Percentiles rank a stretch among this genome's conserved stretches.
Conservation (phyloP, 2,888 invertebrate genomes). For the Agonopterix heracliana region DNA sequence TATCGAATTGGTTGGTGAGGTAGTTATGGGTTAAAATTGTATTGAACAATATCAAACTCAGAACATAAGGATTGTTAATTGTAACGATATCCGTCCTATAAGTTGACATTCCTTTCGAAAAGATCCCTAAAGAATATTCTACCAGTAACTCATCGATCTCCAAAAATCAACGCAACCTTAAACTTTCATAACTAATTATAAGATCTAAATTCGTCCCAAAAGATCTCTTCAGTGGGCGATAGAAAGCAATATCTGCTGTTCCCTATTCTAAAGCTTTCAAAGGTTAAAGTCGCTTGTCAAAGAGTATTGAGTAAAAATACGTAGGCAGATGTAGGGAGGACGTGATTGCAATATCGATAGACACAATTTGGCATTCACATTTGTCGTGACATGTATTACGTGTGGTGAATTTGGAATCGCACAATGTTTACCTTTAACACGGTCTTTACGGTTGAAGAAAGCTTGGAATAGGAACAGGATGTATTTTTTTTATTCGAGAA, state of each 20-base stretch:
- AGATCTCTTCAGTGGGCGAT: background rate
- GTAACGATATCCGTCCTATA: too few species aligned
- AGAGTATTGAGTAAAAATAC: slow-evolving; percentile 2
- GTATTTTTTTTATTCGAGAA: background rate
- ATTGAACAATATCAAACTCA: too few species aligned
- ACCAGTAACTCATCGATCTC: too few species aligned
- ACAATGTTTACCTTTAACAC: slow-evolving; percentile 9
- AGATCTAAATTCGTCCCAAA: too few species aligned
- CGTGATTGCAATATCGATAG: slow-evolving; percentile 48
- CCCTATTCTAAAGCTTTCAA: background rate
- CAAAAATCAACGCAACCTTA: background rate
- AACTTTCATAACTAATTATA: too few species aligned
- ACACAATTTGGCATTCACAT: slow-evolving; percentile 28
- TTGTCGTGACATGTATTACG: slow-evolving; percentile 41
- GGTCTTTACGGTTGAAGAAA: background rate
- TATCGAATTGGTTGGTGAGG: too few species aligned
- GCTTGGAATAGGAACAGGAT: slow-evolving; percentile 7
- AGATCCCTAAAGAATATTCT: too few species aligned
- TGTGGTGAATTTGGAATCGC: slow-evolving; percentile 34
- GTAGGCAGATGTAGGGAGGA: slow-evolving; percentile 38
- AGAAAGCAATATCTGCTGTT: slow-evolving; percentile 2
- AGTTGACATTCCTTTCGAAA: too few species aligned
- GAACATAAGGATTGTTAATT: too few species aligned
- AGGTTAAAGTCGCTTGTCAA: background rate
- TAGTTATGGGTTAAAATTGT: too few species aligned